Evolutionary conservation across 1,140 invertebrate species (phyloP), one percentile per base, ranked within the genome.

Genomic region (Brachionus koreanus): DNA sequence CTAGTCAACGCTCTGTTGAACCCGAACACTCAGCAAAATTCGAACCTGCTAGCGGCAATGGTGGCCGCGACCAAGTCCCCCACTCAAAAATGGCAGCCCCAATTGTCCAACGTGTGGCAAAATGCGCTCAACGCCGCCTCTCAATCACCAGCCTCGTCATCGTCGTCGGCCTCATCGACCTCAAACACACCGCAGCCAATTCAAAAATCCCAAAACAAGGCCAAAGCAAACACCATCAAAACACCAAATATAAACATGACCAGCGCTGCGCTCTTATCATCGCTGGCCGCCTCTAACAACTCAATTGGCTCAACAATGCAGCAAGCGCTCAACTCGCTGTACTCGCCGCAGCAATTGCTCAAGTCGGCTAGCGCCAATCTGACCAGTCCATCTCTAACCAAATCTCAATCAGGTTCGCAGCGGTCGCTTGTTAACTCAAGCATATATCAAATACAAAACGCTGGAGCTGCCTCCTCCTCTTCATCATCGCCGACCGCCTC

Each of bases 251-350:
- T 69, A 19, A 69, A 69, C 65, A 69, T 69, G 65, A 69, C 65
- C 16, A 69, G 65, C 16, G 65, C 65, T 10, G 65, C 65, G 33
- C 37, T 69, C 13, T 23, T 69, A n/a, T 37, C 65, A 9, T 69
- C 65, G 16, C 9, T 69, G 19, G 69, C 69, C 39, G 42, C 69
- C 1, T 74, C 69, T 6, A 74, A 23, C 19, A 74, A 74, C 25
- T 46, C 37, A 19, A 74, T 74, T 23, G 69, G 69, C 19, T 74
- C 69, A 1, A 74, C 69, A 23, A 74, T 74, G 69, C 69, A 74
- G 43, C 69, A 74, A 46, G 69, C 69, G 39, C 25, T 74, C n/a
- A 74, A 74, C 39, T 74, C 69, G 19, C 16, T 74, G 2, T 74
- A 74, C 25, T 74, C 69, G 25, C 69, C 69, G 12, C 69, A 74